Evolutionary conservation across 2,113 vertebrate genomes (phyloP).

Genomic region (Anser cygnoides): DNA sequence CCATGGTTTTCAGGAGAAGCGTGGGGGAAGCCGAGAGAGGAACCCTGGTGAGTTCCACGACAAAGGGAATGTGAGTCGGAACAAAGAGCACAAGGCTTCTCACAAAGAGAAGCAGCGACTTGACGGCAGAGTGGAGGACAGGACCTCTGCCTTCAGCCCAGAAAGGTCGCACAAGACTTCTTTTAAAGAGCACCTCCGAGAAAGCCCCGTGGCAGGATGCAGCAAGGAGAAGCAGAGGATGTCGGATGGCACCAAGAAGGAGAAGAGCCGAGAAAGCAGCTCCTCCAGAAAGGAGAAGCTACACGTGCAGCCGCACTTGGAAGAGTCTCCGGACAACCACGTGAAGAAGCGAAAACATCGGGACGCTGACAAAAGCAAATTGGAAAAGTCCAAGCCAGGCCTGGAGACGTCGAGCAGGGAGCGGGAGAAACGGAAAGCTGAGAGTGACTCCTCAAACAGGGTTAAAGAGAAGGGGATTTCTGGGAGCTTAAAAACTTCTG

Average conservation of each 20-base stretch:
- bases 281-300: conserved; percentile 66
- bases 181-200: conserved; percentile 70
- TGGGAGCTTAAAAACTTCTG: conserved; percentile 58
- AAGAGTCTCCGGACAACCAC: conserved; percentile 65
- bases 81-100: conserved; percentile 80
- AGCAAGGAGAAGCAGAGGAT: conserved; percentile 69
- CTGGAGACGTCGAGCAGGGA: conserved; percentile 4
- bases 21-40: conserved; percentile 27
- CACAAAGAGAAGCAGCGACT: conserved; percentile 74
- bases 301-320: neutral
- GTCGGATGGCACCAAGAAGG: conserved; percentile 62
- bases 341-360: conserved; percentile 74
- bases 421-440: conserved; percentile 69
- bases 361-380: conserved; percentile 76
- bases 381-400: conserved; percentile 69
- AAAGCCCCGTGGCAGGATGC: conserved; percentile 1
- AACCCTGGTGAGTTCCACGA: conserved; percentile 71
- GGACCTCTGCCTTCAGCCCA: conserved; percentile 33
- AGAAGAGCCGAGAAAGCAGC: conserved; percentile 73
- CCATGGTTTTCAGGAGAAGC: conserved; percentile 71
- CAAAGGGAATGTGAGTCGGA: conserved; percentile 76
- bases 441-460: conserved; percentile 50
- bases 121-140: conserved; percentile 65
- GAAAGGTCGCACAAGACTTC: conserved; percentile 70
- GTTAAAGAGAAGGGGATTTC: conserved; percentile 77